Base-by-base conservation (phyloP, 1,140 invertebrate genomes). In the Druon quercuslanigerum region DNA sequence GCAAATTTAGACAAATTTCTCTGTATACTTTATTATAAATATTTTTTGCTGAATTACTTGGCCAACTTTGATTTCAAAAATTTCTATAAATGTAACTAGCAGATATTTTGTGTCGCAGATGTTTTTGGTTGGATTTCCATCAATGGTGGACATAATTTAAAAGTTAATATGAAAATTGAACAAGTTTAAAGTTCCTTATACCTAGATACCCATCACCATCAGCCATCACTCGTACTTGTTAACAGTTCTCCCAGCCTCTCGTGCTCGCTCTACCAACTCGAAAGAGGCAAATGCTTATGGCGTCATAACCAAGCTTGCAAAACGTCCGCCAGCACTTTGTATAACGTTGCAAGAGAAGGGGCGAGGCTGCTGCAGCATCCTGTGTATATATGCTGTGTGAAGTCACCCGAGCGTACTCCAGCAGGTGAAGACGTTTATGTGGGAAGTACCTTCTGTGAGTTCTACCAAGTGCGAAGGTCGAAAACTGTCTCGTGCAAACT, bases 221-320 rank as follows among this genome's bases (percentile, higher is more conserved):
- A 46, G 40, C 40, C 40, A 46, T 46, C 40, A 46, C 9, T 46
- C 9, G 8, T 46, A 46, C 60, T 66, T 66, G 60, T 66, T 66
- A 66, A 33, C 60, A 66, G 25, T 33, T 66, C 19, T 51, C 71
- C 25, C 51, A 79, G 73, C 60, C 74, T 77, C 77, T 82, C 74
- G 19, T 50, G 83, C 82, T 72, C 80, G 84, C 83, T 84, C 77
- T 71, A 83, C 74, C 81, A 79, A 84, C 79, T 82, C 77, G 76
- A 79, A 79, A 57, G 83, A 78, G 75, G 73, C 77, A 79, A 82
- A 84, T 86, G 85, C 82, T 85, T 82, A 80, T 80, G 79, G 79
- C 81, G 72, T 85, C 83, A 76, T 80, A 81, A 81, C 60, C 85
- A 78, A 79, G 54, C 73, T 79, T 75, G 79, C 77, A 78, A 85